Conservation (phyloP, 2,888 invertebrate species). For the Strigamia maritima region DNA sequence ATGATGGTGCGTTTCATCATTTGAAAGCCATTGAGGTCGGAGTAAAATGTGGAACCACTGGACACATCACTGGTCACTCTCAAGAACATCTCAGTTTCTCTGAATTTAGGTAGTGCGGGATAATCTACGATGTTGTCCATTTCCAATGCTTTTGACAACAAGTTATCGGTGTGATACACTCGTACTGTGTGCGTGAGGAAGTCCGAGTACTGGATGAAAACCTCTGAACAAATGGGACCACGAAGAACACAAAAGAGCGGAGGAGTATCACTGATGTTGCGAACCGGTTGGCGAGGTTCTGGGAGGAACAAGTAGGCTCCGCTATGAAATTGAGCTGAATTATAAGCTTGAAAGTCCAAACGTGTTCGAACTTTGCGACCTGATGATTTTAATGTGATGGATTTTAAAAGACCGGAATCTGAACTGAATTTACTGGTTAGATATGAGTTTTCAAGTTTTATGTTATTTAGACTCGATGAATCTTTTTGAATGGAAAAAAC, state of each 20-base stretch:
- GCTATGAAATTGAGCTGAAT: slow-evolving; percentile 86
- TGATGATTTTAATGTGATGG: slow-evolving; percentile 72
- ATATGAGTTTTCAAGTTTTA: slow-evolving; percentile 76
- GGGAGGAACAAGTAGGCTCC: slow-evolving; percentile 95
- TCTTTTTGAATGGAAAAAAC: slow-evolving; percentile 44
- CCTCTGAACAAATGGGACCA: slow-evolving; percentile 77
- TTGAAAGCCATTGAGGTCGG: slow-evolving; percentile 91
- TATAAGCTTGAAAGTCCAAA: slow-evolving; percentile 72
- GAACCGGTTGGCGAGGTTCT: slow-evolving; percentile 81
- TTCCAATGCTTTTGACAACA: slow-evolving; percentile 68
- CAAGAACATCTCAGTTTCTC: slow-evolving; percentile 91
- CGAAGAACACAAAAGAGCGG: slow-evolving; percentile 75
- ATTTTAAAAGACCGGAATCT: slow-evolving; percentile 75
- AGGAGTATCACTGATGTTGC: slow-evolving; percentile 64
- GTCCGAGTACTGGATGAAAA: slow-evolving; percentile 71
- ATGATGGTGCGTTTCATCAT: slow-evolving; percentile 73
- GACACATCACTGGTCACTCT: slow-evolving; percentile 80
- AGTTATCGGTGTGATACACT: slow-evolving; percentile 70
- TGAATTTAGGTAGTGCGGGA: slow-evolving; percentile 78
- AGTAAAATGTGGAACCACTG: slow-evolving; percentile 75
- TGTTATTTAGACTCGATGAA: slow-evolving; percentile 55
- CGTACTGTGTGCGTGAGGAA: slow-evolving; percentile 74
- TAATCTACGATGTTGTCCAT: slow-evolving; percentile 81
- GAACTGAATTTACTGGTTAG: slow-evolving; percentile 77
- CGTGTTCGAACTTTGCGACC: slow-evolving; percentile 61